phyloP scores from a whole-genome alignment of 2,888 invertebrate genomes.

The Tipula vernalis region DNA sequence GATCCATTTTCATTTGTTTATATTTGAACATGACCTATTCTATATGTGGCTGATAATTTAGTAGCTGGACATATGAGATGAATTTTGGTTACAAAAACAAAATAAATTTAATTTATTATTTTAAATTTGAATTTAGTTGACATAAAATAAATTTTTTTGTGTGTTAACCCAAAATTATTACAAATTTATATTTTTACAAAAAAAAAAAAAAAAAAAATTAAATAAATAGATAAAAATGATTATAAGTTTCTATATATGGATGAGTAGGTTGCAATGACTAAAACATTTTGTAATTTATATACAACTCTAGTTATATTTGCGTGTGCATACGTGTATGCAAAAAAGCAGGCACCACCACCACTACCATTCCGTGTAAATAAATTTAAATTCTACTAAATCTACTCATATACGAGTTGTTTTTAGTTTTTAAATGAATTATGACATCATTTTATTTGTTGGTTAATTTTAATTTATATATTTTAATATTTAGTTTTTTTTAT shows the following conservation, averaged over 20 bases:
- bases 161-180: neutral
- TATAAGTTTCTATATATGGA: neutral
- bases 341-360: neutral
- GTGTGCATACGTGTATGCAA: neutral
- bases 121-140: neutral
- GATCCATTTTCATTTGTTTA: neutral
- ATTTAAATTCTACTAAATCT: neutral
- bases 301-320: neutral
- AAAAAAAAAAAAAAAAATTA: too few species aligned
- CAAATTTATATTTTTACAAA: neutral
- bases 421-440: neutral
- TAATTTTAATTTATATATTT: neutral
- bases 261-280: neutral
- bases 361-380: neutral
- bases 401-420: neutral
- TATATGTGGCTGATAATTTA: neutral
- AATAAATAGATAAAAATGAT: neutral
- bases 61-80: neutral
- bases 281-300: too few species aligned
- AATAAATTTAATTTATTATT: neutral
- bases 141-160: neutral
- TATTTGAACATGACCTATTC: neutral
- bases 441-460: constrained; percentile 4
- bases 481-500: neutral
- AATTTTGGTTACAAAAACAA: neutral